Percentiles rank a stretch among this genome's conserved stretches.
phyloP scores from a whole-genome alignment of 2,113 vertebrate genomes.

The Laticauda colubrina region DNA sequence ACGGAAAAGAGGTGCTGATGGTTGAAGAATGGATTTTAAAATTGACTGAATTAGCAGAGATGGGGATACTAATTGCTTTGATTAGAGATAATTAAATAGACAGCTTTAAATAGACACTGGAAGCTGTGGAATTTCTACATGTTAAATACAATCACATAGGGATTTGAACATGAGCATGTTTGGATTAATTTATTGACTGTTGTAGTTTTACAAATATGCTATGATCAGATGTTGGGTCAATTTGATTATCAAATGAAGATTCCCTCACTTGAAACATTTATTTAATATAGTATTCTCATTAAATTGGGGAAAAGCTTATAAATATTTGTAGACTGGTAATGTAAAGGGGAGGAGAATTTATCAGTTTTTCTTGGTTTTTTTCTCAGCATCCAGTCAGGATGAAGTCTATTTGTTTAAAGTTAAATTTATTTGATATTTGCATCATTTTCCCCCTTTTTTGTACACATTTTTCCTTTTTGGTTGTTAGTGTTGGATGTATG shows the following conservation, averaged over 20 bases:
- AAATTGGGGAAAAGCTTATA: neutral
- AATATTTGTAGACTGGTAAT: neutral
- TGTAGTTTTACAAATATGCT: neutral
- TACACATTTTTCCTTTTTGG: neutral
- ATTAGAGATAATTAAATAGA: neutral
- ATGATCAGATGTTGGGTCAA: neutral
- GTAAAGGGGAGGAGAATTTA: neutral
- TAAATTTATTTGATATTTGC: neutral
- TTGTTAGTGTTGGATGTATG: neutral
- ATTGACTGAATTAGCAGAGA: neutral
- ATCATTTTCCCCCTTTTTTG: neutral
- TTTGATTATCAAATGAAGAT: neutral
- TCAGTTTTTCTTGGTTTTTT: neutral
- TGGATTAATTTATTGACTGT: neutral
- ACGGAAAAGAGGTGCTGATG: neutral
- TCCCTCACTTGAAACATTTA: neutral
- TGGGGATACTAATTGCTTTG: neutral
- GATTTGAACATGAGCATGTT: neutral
- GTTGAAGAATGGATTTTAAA: neutral
- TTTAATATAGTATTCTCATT: neutral
- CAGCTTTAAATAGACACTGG: neutral
- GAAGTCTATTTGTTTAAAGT: neutral
- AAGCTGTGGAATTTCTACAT: neutral
- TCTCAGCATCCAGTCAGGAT: neutral
- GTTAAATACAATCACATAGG: neutral